Evolutionary conservation across 2,797 vertebrate species (phyloP), one percentile per base, ranked within the genome.

Genomic region (Sebastes kiyomatsui): DNA sequence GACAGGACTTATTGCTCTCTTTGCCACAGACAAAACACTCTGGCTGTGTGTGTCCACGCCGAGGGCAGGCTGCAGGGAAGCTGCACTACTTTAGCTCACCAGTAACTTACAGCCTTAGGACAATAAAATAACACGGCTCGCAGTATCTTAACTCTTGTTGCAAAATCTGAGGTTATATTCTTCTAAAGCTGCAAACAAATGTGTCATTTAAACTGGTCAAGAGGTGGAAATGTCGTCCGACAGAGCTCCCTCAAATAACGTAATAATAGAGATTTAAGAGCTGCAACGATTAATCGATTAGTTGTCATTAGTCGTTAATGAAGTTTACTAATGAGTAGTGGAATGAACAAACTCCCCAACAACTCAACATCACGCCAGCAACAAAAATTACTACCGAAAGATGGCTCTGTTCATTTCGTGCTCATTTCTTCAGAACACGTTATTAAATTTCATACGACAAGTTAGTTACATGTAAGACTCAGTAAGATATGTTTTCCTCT

Each of bases 21-120:
- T 72, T 67, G 74, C 80, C 79, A 79, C 74, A 89, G 82, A 89
- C 82, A 80, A 81, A 90, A 87, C 84, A 81, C 87, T 77, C 83
- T 30, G 72, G 33, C 75, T 62, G 55, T 79, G 82, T 59, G 74
- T 61, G 73, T 84, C 68, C 28, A 67, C 2, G 54, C 75, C 18
- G 16, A 79, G 46, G 71, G 87, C 69, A 74, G 74, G 74, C 88
- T 72, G 81, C 67, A 58, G 90, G 84, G 81, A 73, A 79, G 70
- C 75, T 61, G 32, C 71, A 11, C 77, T 55, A 22, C 54, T 33
- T 71, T 7, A 55, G 59, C 76, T 80, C 67, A 68, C 71, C 67
- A 71, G 80, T 67, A 75, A 75, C 52, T 72, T 20, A 70, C 67
- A 74, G 79, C 83, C 78, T 59, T 2, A 62, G 71, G 74, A 82